A percentile compares a stretch with the other conserved stretches of the same genome.
These are phyloP conservation scores for Sapajus apella DNA, from an alignment of 2,113 vertebrate species.

Conservation along the genomic window DNA sequence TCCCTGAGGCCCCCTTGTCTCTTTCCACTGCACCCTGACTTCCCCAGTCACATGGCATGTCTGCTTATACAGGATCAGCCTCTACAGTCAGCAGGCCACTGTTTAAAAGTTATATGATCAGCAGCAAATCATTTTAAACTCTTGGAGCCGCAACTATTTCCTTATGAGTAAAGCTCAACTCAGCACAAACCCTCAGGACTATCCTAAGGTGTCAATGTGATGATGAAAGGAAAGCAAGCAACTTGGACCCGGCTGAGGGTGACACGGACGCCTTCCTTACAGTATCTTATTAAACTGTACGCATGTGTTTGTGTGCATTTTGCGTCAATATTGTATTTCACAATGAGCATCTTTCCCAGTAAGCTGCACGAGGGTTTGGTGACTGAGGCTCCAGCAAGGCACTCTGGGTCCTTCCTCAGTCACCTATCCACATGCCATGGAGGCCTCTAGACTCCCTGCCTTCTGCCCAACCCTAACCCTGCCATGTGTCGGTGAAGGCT, in stretches of 20 bases:
- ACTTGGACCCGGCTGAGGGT: neutral
- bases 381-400: neutral
- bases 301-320: neutral
- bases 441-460: neutral
- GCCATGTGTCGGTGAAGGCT: too few species aligned
- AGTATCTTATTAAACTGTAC: neutral
- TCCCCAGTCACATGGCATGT: accelerated
- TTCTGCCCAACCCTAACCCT: neutral
- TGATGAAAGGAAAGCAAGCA: neutral
- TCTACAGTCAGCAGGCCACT: neutral
- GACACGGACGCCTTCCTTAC: accelerated
- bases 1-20: accelerated
- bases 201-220: too few species aligned
- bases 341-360: neutral
- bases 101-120: accelerated
- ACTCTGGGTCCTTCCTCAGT: neutral
- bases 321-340: neutral
- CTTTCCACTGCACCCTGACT: too few species aligned
- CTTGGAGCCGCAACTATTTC: neutral
- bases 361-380: neutral
- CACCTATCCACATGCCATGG: neutral
- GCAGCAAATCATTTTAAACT: neutral
- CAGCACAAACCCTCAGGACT: neutral
- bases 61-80: neutral
- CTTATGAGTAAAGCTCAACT: neutral